Evolutionary conservation across 1,140 invertebrate species (phyloP), one percentile per base, ranked within the genome.

Genomic region (Drosophila azteca): DNA sequence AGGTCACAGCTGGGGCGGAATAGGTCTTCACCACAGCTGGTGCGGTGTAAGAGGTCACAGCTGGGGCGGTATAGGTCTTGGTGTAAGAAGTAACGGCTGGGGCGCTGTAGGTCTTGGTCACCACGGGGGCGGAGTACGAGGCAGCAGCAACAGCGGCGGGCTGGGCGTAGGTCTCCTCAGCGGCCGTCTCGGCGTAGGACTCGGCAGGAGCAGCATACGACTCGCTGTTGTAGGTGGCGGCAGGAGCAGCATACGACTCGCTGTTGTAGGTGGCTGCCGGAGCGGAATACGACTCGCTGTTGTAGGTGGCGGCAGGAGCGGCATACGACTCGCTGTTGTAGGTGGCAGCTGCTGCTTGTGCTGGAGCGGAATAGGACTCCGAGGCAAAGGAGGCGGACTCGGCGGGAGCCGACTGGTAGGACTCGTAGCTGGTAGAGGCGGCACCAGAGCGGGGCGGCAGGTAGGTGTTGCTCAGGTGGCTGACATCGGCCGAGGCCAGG

Each of bases 401-500:
- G 0, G 43, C 57, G 1, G 71, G 60, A 9, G 55, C 54, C 1
- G 62, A 50, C 64, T 69, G 63, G 59, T 81, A 70, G 45, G 45
- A 65, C 54, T 77, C 75, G 55, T 78, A 78, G 59, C 46, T 74
- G 69, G 15, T 46, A 24, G 75, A 64, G 49, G 74, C 71, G 6
- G 65, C 64, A 0, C 1, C 71, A 0, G 52, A 20, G 11, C 22
- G 62, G 0, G 82, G 83, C 35, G 82, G 82, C 71, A 87, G 66
- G 39, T 87, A 85, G 54, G 68, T 85, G 60, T 81, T 83, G 62
- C 54, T 48, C 71, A 90, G 39, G 39, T 90, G 85, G 67, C 80
- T 85, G 1, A 90, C 85, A 79, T 90, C 85, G 31, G 85, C 85
- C 29, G 77, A 66, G 64, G 69, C 75, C 52, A 79, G 17, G 1